Percentiles rank a stretch among this genome's conserved stretches.
Conservation (phyloP, 2,113 vertebrate genomes). For the Climacteris rufus region DNA sequence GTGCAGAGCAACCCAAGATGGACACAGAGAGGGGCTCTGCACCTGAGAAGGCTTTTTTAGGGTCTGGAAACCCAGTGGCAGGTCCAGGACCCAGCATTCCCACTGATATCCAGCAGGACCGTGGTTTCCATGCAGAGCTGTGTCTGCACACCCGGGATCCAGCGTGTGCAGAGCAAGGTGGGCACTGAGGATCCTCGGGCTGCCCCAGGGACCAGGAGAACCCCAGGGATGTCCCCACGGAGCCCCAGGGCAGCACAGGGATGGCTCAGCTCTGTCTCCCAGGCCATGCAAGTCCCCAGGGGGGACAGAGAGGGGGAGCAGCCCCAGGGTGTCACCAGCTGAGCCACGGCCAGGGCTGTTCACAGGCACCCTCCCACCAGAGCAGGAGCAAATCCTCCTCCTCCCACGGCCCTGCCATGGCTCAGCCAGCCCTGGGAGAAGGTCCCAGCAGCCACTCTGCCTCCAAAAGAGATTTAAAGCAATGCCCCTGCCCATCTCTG, state of each 20-base stretch:
- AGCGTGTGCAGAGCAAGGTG: not conserved
- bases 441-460: not conserved
- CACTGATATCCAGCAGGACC: not conserved
- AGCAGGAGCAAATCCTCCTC: not conserved
- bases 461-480: not conserved
- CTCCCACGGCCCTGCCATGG: rapidly evolving
- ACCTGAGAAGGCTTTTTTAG: not conserved
- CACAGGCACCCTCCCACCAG: rapidly evolving
- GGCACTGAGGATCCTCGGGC: not conserved
- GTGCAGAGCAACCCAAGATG: rapidly evolving
- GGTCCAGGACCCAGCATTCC: not conserved
- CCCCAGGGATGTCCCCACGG: not conserved
- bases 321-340: not conserved
- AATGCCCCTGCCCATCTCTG: not conserved
- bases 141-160: not conserved
- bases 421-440: not conserved
- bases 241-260: not conserved
- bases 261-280: not conserved
- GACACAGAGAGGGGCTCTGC: not conserved
- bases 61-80: not conserved
- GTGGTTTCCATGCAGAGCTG: not conserved
- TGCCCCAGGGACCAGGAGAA: not conserved
- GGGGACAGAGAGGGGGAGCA: not conserved
- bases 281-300: not conserved
- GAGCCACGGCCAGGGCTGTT: not conserved